Percentiles rank a stretch among this genome's conserved stretches.
Evolutionary conservation across 92 coral and sea anemone species (phyloP).

Genomic region (Palythoa caribaeorum): DNA sequence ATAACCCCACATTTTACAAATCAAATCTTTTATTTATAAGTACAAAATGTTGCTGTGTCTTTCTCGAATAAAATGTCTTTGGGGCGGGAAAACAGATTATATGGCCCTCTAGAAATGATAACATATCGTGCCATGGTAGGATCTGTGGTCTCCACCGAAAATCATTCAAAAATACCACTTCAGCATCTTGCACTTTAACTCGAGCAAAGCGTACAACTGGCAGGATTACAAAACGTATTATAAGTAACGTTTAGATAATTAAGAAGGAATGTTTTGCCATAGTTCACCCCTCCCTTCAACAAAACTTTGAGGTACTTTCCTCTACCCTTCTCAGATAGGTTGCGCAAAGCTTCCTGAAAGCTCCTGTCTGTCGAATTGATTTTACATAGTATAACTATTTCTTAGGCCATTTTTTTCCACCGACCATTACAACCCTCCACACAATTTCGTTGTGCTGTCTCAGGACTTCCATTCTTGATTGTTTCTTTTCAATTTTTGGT

Average conservation of each 20-base stretch:
- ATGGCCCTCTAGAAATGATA: conserved; percentile 28
- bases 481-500: background rate
- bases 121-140: conserved; percentile 38
- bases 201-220: conserved; percentile 20
- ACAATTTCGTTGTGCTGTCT: background rate
- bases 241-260: conserved; percentile 53
- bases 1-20: conserved; percentile 8
- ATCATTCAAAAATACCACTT: conserved; percentile 19
- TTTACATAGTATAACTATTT: background rate
- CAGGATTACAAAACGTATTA: conserved; percentile 50
- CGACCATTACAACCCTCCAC: background rate
- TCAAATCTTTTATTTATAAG: background rate
- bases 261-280: conserved; percentile 42
- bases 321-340: conserved; percentile 19
- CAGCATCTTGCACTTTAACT: conserved; percentile 18
- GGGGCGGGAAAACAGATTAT: conserved; percentile 25
- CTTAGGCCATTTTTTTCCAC: background rate
- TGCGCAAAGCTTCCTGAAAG: background rate
- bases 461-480: background rate
- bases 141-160: conserved; percentile 1
- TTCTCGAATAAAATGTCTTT: conserved; percentile 1
- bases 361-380: background rate
- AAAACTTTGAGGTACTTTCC: conserved; percentile 62
- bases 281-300: conserved; percentile 55
- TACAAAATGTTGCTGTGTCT: conserved; percentile 10